phyloP scores from a whole-genome alignment of 2,888 invertebrate species.

The Hirtodrosophila histrioides region DNA sequence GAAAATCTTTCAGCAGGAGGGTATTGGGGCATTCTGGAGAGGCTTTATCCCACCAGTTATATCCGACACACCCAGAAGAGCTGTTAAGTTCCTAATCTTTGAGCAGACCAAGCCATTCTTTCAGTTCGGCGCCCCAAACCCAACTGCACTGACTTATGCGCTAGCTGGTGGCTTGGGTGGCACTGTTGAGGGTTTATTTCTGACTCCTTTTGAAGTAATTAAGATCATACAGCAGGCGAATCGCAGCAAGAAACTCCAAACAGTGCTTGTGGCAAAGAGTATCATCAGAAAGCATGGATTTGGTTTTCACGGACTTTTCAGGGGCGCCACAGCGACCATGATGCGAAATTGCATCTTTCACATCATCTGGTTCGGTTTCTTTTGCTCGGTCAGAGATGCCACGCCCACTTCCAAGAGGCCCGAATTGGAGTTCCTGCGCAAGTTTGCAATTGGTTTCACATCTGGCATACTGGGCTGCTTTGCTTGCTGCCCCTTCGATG shows the following conservation, averaged over 20 bases:
- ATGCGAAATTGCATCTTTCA: constrained; percentile 45
- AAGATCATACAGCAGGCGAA: constrained; percentile 55
- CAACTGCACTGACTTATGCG: constrained; percentile 14
- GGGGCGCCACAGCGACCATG: constrained; percentile 25
- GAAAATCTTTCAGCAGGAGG: constrained; percentile 46
- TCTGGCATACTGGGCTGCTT: constrained; percentile 28
- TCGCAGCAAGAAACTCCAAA: neutral
- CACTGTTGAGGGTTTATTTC: constrained; percentile 19
- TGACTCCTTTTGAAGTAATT: constrained; percentile 57
- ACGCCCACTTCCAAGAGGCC: neutral
- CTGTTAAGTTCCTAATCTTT: constrained; percentile 49
- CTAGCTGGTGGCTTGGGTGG: constrained; percentile 43
- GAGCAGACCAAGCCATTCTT: constrained; percentile 21
- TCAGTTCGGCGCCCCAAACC: constrained; percentile 11
- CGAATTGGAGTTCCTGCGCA: constrained; percentile 12
- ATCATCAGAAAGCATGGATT: constrained; percentile 31
- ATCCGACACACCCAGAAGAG: constrained; percentile 44
- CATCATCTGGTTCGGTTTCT: constrained; percentile 40
- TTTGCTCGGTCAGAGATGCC: constrained; percentile 4
- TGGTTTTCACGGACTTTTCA: constrained; percentile 16
- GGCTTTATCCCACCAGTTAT: constrained; percentile 47
- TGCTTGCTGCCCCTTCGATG: constrained; percentile 34
- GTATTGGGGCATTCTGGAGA: constrained; percentile 33
- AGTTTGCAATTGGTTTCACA: constrained; percentile 1
- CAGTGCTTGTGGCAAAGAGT: constrained; percentile 13